Evolutionary conservation across 2,888 invertebrate species (phyloP), one percentile per base, ranked within the genome.

Genomic region (Chironomus riparius): DNA sequence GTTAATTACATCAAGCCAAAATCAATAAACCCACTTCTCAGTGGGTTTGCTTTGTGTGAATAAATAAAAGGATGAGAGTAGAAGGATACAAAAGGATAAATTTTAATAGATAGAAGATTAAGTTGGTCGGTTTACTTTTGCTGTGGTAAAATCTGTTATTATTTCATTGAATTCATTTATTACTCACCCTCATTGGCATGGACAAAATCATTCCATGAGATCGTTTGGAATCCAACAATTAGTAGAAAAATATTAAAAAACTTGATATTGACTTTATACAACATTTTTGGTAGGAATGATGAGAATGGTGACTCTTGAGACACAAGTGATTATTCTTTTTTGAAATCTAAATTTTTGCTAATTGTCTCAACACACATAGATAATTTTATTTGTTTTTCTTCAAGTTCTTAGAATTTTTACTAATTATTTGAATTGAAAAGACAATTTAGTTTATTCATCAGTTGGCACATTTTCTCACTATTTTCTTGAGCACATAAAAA

Each of bases 391-490:
- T 50, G 22, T n/a, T 50, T 65, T 65, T 22, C 7, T 62, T 62
- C 28, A 28, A 13, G 2, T 50, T 13, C 50, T 50, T 3, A 15
- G 1, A 50, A 28, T 15, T 70, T 72, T 72, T 62, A 62, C 61
- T 38, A 47, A 10, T 72, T 61, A 72, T 72, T 72, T 21, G 38
- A 28, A 62, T 56, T 72, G 61, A 6, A 50, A 38, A 72, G 38
- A 28, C 61, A 72, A 62, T 72, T 72, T 15, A 72, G 62, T 72
- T 72, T 72, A 72, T 62, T 72, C 24, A 50, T 62, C 62, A 72
- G 62, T 72, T 72, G 62, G 72, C 72, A 62, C 72, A 72, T 72
- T 72, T 72, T 72, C 62, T 38, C 38, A 38, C 38, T 38, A 38
- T 38, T 38, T 38, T 38, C 38, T 38, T 38, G 10, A 38, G 38